These are phyloP conservation scores for Opisthograptis luteolata DNA, from an alignment of 2,888 invertebrate genomes.

Conservation along the genomic window DNA sequence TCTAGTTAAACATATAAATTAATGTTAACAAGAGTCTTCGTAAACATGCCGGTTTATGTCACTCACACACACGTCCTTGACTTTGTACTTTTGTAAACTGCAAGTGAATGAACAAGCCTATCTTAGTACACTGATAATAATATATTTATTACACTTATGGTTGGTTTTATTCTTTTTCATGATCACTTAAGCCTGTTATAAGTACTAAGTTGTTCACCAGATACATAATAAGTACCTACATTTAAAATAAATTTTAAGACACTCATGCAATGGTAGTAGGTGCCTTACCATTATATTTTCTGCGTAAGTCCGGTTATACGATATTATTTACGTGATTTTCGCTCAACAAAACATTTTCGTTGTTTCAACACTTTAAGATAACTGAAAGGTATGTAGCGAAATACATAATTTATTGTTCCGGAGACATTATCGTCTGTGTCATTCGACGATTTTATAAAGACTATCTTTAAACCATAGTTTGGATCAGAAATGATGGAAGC, in stretches of 20 bases:
- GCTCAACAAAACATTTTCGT: constrained; percentile 10
- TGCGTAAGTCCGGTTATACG: neutral
- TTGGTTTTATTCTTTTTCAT: too few relatives aligned
- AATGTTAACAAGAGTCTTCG: neutral
- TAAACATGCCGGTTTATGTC: constrained; percentile 16
- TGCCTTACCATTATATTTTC: constrained; percentile 7
- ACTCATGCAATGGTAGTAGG: too few relatives aligned
- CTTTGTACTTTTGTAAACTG: too few relatives aligned
- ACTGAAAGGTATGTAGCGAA: neutral
- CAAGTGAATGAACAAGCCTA: too few relatives aligned
- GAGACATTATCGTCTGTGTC: constrained; percentile 23
- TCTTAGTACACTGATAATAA: too few relatives aligned
- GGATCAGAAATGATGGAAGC: constrained; percentile 25
- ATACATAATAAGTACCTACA: too few relatives aligned
- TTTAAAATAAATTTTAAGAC: too few relatives aligned
- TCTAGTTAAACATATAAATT: neutral
- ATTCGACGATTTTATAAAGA: constrained; percentile 26
- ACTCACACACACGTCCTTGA: neutral
- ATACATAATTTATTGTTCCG: too few relatives aligned
- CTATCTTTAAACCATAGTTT: constrained; percentile 22
- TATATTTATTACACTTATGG: too few relatives aligned
- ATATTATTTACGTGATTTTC: neutral
- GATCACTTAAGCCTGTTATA: too few relatives aligned
- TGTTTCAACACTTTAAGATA: neutral
- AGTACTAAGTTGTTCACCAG: too few relatives aligned